Evolutionary conservation across 2,888 invertebrate species (phyloP), one percentile per base, ranked within the genome.

Genomic region (Dysmachus trigonus): DNA sequence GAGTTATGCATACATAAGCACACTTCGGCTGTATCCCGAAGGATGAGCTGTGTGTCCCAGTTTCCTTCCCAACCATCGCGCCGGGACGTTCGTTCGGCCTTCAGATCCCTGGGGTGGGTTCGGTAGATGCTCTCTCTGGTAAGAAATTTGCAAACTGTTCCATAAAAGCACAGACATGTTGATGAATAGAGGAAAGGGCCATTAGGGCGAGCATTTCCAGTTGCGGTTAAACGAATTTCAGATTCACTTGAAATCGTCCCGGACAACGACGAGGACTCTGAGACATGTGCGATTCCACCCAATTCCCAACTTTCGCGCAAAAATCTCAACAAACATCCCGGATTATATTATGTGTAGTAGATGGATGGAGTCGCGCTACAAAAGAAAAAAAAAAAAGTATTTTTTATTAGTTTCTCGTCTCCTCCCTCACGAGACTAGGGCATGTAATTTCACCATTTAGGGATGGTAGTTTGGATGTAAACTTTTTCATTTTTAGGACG

Each of bases 1-100:
- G 76, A 85, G 85, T 85, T 76, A 85, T 85, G 85, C 53, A 85
- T 74, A 85, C 85, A 85, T 74, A 85, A 85, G 51, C 74, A 85
- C 41, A 38, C 51, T 85, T 33, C 33, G 31, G 18, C 15, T 51
- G 27, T 13, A 51, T 73, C n/a, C 33, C 8, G 30, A 47, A 10
- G 31, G 47, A 47, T 51, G 74, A 47, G 73, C 73, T 41, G 13
- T 31, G 18, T 85, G 73, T 30, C 73, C 85, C 73, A 84, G 84
- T 85, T 85, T 62, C 8, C 1, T 41, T 41, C 10, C 10, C n/a
- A n/a, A 13, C 15, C 41, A 41, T 10, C 41, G 10, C 41, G 41
- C 41, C 41, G 10, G 10, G 41, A 13, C 41, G 41, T 2, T 8
- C 8, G n/a, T n/a, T 41, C 18, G 73, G 47, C n/a, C 47, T n/a